Evolutionary conservation across 64 coral and sea anemone species (phyloP).

Genomic region (Cladopsammia gracilis): DNA sequence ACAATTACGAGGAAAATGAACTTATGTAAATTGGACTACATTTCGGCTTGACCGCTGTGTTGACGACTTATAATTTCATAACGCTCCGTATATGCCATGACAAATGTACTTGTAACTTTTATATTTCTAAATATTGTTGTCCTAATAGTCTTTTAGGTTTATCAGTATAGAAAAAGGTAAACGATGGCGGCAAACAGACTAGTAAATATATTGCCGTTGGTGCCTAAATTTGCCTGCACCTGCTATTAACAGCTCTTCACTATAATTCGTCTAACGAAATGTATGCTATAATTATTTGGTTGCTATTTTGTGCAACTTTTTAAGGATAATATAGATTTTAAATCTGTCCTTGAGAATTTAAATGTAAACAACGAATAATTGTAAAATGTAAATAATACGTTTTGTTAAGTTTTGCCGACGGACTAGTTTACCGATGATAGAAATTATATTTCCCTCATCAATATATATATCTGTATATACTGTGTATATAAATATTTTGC

Average conservation of each 20-base stretch:
- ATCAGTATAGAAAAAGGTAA: neutral
- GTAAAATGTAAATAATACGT: neutral
- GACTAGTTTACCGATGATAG: neutral
- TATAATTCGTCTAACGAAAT: neutral
- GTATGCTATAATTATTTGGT: neutral
- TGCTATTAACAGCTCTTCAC: neutral
- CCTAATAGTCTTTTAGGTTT: conserved; percentile 3
- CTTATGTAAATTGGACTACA: conserved; percentile 13
- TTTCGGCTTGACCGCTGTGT: conserved; percentile 2
- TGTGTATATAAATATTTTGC: too few relatives aligned
- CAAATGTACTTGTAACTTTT: neutral
- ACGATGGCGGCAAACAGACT: neutral
- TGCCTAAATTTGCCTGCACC: conserved; percentile 11
- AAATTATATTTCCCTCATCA: too few relatives aligned
- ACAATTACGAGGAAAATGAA: conserved; percentile 1
- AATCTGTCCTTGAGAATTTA: neutral
- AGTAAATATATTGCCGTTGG: neutral
- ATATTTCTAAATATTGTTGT: neutral
- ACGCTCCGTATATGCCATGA: neutral
- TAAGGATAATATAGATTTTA: too few relatives aligned
- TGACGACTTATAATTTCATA: neutral
- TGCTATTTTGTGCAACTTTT: too few relatives aligned
- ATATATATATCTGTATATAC: too few relatives aligned
- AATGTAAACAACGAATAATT: neutral
- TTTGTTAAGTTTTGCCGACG: neutral